Evolutionary conservation across 2,888 invertebrate species (phyloP).

Genomic region (Lissonota sp.): DNA sequence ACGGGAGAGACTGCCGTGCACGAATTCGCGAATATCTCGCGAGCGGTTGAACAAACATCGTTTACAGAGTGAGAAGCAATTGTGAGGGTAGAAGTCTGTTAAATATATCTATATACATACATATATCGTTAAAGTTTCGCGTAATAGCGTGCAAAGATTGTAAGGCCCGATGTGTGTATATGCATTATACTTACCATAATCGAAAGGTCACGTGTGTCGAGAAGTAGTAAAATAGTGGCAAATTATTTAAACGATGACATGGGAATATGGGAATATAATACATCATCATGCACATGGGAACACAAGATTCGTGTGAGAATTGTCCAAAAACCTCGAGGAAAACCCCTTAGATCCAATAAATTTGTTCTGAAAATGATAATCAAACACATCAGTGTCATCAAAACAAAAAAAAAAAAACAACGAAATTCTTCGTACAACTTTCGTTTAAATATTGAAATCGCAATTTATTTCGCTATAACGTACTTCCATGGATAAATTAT

Average conservation of each 20-base stretch:
- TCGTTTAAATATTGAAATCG: slow-evolving; percentile 80
- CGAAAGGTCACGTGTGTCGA: slow-evolving; percentile 55
- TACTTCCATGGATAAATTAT: slow-evolving; percentile 82
- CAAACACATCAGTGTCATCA: neutral
- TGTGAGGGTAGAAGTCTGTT: slow-evolving; percentile 21
- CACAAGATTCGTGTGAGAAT: slow-evolving; percentile 1
- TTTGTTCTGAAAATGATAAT: slow-evolving; percentile 34
- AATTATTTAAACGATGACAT: slow-evolving; percentile 65
- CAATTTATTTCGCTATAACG: slow-evolving; percentile 82
- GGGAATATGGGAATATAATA: slow-evolving; percentile 53
- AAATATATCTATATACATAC: no score
- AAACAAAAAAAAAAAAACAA: neutral
- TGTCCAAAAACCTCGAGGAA: neutral
- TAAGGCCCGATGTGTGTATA: slow-evolving; percentile 12
- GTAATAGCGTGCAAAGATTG: slow-evolving; percentile 31
- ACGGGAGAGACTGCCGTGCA: slow-evolving; percentile 2
- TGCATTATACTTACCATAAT: slow-evolving; percentile 58
- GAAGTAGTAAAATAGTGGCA: slow-evolving; percentile 61
- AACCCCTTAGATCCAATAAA: neutral
- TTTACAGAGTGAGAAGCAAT: neutral
- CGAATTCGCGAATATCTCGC: slow-evolving; percentile 19
- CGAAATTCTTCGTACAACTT: slow-evolving; percentile 5
- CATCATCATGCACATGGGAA: neutral
- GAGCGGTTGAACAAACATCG: neutral
- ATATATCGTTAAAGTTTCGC: slow-evolving; percentile 39